Base-by-base conservation (phyloP, 2,797 vertebrate genomes). In the Lerista edwardsae region DNA sequence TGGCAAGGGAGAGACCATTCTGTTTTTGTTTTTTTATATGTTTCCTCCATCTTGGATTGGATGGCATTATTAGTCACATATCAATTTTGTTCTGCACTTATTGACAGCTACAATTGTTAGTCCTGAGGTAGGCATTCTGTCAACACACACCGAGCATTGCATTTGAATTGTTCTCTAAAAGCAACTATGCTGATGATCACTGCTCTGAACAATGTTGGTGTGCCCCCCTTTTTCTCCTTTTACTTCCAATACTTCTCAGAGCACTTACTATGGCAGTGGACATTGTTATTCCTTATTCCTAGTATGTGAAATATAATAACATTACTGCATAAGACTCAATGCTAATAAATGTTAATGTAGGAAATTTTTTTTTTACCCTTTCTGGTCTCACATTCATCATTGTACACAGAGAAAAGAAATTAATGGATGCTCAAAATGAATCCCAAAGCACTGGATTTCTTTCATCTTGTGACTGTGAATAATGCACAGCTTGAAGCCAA, bases 261-360 rank as follows among this genome's bases (percentile, higher is more conserved):
- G 51, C 14, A 34, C 64, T 59, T 59, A 6, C 41, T 71, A 11
- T 75, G 23, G 36, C 29, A 41, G 29, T 12, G 11, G 12, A 15
- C 1, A 10, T 1, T 44, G n/a, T 47, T 15, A 59, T 4, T 80
- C n/a, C 34, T 76, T 82, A 25, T 57, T 77, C n/a, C 68, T 86
- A 68, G 10, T 21, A 6, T 6, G 4, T 67, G 51, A 67, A 82
- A 23, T 86, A 31, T 59, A 84, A 61, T 17, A 59, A 68, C 9
- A 75, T 0, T 21, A 29, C 29, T 36, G 47, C 23, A 59, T 61
- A 1, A 55, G 44, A 47, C 44, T 5, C 11, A 47, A 47, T 34
- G 36, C 27, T 62, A n/a, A 36, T 64, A 83, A 77, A 65, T 62
- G 86, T 82, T 11, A 84, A 21, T n/a, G 71, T 36, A 83, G 75